These are phyloP conservation scores for Archegozetes longisetosus DNA, from an alignment of 1,140 invertebrate genomes.

Conservation along the genomic window DNA sequence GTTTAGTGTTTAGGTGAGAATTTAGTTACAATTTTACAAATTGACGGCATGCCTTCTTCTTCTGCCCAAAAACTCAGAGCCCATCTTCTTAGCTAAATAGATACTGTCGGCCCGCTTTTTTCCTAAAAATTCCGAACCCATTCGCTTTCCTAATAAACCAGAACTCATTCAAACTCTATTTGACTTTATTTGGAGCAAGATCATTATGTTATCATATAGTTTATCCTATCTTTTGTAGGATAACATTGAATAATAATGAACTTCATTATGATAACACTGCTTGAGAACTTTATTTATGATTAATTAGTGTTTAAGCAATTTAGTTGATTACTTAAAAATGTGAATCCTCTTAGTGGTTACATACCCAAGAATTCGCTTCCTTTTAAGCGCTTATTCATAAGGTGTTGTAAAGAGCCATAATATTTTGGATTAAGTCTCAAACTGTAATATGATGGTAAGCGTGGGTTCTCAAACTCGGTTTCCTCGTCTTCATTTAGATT, in stretches of 20 bases:
- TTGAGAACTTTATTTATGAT: too few species aligned
- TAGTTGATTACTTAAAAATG: too few species aligned
- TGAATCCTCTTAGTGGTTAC: too few species aligned
- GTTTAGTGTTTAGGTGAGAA: background rate
- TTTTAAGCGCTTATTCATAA: background rate
- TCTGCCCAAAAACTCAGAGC: conserved; percentile 20
- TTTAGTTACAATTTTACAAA: too few species aligned
- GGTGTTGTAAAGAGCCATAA: background rate
- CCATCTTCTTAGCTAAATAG: conserved; percentile 11
- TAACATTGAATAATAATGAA: too few species aligned
- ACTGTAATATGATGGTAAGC: background rate
- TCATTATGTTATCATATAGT: too few species aligned
- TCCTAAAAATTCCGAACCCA: conserved; percentile 21
- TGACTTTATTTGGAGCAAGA: too few species aligned
- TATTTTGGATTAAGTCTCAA: background rate
- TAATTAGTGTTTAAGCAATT: too few species aligned
- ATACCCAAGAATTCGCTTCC: conserved; percentile 14
- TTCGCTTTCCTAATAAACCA: conserved; percentile 3
- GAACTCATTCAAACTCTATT: too few species aligned
- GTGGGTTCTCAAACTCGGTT: background rate
- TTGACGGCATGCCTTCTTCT: conserved; percentile 5
- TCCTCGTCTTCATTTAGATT: background rate
- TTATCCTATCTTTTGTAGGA: too few species aligned
- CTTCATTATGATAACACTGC: too few species aligned
- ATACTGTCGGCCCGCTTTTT: conserved; percentile 8